These are phyloP conservation scores for Lampris incognitus DNA, from an alignment of 2,113 vertebrate genomes.

Conservation along the genomic window DNA sequence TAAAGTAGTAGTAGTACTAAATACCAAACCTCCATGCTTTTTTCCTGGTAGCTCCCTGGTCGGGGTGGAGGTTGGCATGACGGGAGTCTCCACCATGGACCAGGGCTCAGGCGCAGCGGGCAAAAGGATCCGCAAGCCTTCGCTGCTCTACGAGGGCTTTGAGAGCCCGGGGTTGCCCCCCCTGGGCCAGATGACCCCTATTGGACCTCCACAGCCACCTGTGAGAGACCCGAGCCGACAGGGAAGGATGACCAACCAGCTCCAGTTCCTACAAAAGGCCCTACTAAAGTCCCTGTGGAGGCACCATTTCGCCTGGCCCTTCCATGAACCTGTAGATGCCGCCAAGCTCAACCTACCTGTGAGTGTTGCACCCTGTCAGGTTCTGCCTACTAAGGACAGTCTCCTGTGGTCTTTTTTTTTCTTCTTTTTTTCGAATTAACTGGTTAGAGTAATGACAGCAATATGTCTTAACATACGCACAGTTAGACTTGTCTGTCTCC, in stretches of 20 bases:
- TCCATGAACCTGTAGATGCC: constrained; percentile 92
- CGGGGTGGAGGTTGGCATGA: constrained; percentile 65
- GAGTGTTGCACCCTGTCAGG: constrained; percentile 54
- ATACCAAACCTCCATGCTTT: no score
- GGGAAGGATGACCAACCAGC: constrained; percentile 90
- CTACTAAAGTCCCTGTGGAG: constrained; percentile 94
- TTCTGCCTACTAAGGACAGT: no score
- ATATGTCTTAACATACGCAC: no score
- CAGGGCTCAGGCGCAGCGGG: constrained; percentile 83
- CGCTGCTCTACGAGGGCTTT: constrained; percentile 91
- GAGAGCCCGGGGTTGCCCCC: constrained; percentile 89
- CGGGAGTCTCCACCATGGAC: constrained; percentile 80
- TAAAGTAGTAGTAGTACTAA: no score
- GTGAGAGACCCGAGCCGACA: constrained; percentile 88
- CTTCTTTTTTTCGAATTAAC: no score
- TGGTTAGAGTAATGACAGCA: no score
- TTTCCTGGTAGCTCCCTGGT: constrained; percentile 63
- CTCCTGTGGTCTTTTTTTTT: no score
- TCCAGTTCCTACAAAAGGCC: constrained; percentile 93
- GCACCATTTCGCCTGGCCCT: constrained; percentile 96
- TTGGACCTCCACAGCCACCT: constrained; percentile 83
- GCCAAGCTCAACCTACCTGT: constrained; percentile 90
- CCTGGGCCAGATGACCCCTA: constrained; percentile 71
- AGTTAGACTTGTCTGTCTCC: no score
- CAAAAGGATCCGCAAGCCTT: constrained; percentile 93